A percentile compares a stretch with the other conserved stretches of the same genome.
These are phyloP conservation scores for Zingel zingel DNA, from an alignment of 2,113 vertebrate genomes.

Conservation along the genomic window DNA sequence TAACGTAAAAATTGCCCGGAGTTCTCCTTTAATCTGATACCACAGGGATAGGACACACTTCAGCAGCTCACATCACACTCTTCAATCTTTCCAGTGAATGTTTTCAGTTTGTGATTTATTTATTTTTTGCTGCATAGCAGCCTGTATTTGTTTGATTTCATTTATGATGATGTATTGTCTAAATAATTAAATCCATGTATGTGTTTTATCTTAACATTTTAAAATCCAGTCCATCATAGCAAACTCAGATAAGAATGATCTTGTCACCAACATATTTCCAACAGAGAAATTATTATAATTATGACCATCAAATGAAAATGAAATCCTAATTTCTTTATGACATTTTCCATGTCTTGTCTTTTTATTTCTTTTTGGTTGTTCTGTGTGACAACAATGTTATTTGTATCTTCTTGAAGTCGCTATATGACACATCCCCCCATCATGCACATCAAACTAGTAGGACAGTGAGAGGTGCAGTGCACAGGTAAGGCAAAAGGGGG, in stretches of 20 bases:
- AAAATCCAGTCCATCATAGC: slow-evolving; percentile 3
- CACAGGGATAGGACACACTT: slow-evolving; percentile 54
- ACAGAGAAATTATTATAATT: background rate
- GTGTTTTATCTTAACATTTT: slow-evolving; percentile 38
- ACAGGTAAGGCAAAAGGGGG: slow-evolving; percentile 47
- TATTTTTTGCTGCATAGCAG: background rate
- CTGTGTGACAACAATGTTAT: slow-evolving; percentile 15
- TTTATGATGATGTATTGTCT: slow-evolving; percentile 23
- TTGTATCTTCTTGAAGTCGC: slow-evolving; percentile 1
- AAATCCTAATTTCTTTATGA: background rate
- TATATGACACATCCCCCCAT: slow-evolving; percentile 9
- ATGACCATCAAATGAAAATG: background rate
- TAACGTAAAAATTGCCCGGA: too few species aligned
- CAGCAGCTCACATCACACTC: slow-evolving; percentile 38
- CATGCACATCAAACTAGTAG: slow-evolving; percentile 23
- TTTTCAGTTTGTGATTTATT: slow-evolving; percentile 17
- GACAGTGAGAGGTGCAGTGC: slow-evolving; percentile 35
- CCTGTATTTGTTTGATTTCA: slow-evolving; percentile 31
- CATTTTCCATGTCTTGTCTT: background rate
- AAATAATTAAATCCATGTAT: slow-evolving; percentile 38
- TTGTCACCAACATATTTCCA: slow-evolving; percentile 16
- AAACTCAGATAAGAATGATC: background rate
- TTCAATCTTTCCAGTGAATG: slow-evolving; percentile 34
- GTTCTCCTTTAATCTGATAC: slow-evolving; percentile 74
- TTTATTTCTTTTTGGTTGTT: background rate